Conservation (phyloP, 2,888 invertebrate genomes). For the Drosophila anomelani region DNA sequence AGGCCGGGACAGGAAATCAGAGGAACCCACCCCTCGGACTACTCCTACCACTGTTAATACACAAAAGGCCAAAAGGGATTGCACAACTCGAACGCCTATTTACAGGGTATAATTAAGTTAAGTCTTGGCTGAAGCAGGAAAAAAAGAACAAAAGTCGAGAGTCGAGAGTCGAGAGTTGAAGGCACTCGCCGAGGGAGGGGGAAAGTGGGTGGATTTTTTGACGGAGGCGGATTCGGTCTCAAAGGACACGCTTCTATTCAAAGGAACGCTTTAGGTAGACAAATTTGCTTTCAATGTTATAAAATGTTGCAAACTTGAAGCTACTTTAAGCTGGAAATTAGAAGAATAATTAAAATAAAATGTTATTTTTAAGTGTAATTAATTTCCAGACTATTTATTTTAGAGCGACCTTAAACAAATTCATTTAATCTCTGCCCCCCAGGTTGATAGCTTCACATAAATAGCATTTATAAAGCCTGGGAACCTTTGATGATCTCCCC, state of each 20-base stretch:
- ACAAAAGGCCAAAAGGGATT: slow-evolving; percentile 57
- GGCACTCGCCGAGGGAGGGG: slow-evolving; percentile 43
- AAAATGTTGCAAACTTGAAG: not conserved
- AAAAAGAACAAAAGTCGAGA: slow-evolving; percentile 69
- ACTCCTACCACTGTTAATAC: not conserved
- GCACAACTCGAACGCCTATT: slow-evolving; percentile 78
- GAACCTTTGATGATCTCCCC: slow-evolving; percentile 9
- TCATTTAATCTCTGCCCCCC: slow-evolving; percentile 7
- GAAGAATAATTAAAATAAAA: not conserved
- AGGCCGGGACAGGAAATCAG: slow-evolving; percentile 60
- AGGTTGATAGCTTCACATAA: slow-evolving; percentile 1
- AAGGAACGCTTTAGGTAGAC: slow-evolving; percentile 3
- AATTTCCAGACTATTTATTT: not conserved
- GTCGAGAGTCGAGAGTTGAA: slow-evolving; percentile 68
- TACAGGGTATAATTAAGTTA: slow-evolving; percentile 77
- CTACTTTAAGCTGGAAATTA: not conserved
- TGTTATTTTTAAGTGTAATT: not conserved
- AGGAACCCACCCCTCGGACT: slow-evolving; percentile 23
- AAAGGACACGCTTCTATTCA: slow-evolving; percentile 22
- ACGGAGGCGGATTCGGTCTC: slow-evolving; percentile 8
- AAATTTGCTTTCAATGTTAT: not conserved
- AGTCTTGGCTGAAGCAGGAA: slow-evolving; percentile 59
- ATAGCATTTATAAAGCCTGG: slow-evolving; percentile 17
- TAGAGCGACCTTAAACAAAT: not conserved
- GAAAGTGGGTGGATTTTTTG: slow-evolving; percentile 20